A percentile compares a stretch with the other conserved stretches of the same genome.
Conservation (phyloP, 2,888 invertebrate genomes). For the Aporophyla nigra region DNA sequence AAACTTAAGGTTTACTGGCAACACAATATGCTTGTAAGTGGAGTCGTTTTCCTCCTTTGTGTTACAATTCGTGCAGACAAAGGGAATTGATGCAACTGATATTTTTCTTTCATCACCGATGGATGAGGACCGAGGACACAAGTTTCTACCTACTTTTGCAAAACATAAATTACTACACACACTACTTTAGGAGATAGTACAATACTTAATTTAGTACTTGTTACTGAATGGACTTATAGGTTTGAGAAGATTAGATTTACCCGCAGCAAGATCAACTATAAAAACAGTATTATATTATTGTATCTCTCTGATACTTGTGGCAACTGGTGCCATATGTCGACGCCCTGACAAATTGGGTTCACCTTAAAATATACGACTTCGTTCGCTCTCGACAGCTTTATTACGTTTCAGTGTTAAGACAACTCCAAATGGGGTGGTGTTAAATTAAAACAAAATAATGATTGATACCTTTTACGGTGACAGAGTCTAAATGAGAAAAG, state of each 20-base stretch:
- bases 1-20: conserved; percentile 21
- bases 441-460: conserved; percentile 68
- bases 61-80: conserved; percentile 29
- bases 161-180: background rate
- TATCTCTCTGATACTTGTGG: conserved; percentile 71
- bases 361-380: conserved; percentile 71
- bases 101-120: conserved; percentile 30
- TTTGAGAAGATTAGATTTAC: conserved; percentile 40
- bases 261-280: conserved; percentile 34
- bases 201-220: background rate
- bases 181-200: background rate
- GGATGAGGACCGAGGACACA: background rate
- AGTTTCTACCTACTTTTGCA: background rate
- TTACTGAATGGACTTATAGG: conserved; percentile 20
- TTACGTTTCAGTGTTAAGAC: conserved; percentile 66
- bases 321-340: conserved; percentile 76
- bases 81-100: conserved; percentile 7
- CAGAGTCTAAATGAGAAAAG: conserved; percentile 61
- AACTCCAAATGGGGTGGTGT: conserved; percentile 61
- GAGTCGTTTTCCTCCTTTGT: conserved; percentile 28
- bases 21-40: conserved; percentile 19
- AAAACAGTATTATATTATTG: conserved; percentile 63
- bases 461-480: conserved; percentile 61
- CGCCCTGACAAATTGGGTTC: conserved; percentile 76
- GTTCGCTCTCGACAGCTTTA: conserved; percentile 78